Percentiles rank a stretch among this genome's conserved stretches.
These are phyloP conservation scores for Myathropa florea DNA, from an alignment of 2,888 invertebrate genomes.

Conservation along the genomic window DNA sequence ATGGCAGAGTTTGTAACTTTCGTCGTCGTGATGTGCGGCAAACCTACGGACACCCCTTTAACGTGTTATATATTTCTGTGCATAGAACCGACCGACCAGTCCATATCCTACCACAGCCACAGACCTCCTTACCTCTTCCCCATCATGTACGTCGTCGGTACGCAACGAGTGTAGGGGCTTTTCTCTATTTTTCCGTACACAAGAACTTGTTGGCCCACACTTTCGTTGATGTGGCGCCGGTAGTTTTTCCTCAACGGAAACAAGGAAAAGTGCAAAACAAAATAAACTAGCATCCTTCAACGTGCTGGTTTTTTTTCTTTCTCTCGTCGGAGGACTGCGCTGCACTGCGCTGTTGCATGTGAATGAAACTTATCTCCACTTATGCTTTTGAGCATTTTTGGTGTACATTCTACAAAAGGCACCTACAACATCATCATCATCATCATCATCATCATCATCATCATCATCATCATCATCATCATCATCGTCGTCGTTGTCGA, in stretches of 20 bases:
- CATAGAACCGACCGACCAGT: conserved; percentile 5
- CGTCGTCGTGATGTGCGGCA: neutral
- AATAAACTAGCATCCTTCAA: conserved; percentile 29
- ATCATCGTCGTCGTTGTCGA: conserved; percentile 2
- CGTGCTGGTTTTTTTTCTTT: conserved; percentile 51
- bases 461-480: conserved; percentile 12
- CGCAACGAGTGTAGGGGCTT: conserved; percentile 22
- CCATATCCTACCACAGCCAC: neutral
- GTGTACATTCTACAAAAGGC: conserved; percentile 56
- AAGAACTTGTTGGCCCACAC: conserved; percentile 30
- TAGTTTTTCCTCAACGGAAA: conserved; percentile 56
- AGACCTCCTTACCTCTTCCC: neutral
- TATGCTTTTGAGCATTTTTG: conserved; percentile 63
- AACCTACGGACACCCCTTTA: neutral
- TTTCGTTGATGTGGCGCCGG: conserved; percentile 24
- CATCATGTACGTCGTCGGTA: neutral
- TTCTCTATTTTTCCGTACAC: conserved; percentile 36
- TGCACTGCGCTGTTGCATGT: conserved; percentile 56
- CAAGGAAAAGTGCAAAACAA: conserved; percentile 44
- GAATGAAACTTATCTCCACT: conserved; percentile 68
- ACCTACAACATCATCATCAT: conserved; percentile 22
- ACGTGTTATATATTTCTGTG: neutral
- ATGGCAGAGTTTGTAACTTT: conserved; percentile 24
- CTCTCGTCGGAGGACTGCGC: conserved; percentile 7
- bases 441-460: neutral